These are phyloP conservation scores for Galeruca laticollis DNA, from an alignment of 2,888 invertebrate genomes.

Conservation along the genomic window DNA sequence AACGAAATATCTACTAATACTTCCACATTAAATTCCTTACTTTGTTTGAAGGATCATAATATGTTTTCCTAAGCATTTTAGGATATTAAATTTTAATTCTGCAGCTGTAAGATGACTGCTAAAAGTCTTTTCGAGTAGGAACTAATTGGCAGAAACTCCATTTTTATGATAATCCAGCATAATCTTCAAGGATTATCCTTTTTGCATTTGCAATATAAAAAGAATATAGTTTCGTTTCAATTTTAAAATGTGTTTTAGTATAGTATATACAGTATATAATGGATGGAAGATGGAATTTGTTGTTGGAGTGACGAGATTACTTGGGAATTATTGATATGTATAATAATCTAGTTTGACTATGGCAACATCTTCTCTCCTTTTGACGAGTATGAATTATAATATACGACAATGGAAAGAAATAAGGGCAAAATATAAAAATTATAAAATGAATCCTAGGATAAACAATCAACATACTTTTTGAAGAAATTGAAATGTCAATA, in stretches of 20 bases:
- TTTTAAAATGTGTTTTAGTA: background rate
- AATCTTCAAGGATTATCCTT: conserved; percentile 11
- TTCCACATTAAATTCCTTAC: conserved; percentile 54
- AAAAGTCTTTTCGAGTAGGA: conserved; percentile 13
- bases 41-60: conserved; percentile 21
- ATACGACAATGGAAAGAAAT: too few relatives aligned
- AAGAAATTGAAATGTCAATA: too few relatives aligned
- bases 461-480: too few relatives aligned
- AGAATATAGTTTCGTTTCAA: conserved; percentile 26
- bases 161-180: conserved; percentile 22
- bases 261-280: too few relatives aligned
- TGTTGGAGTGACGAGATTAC: background rate
- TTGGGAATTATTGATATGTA: background rate
- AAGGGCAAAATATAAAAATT: too few relatives aligned
- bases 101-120: conserved; percentile 9
- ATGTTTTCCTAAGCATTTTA: conserved; percentile 27
- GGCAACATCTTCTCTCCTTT: too few relatives aligned
- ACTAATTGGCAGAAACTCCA: conserved; percentile 24
- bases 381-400: too few relatives aligned
- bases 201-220: conserved; percentile 14
- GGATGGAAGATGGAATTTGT: background rate
- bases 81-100: conserved; percentile 30
- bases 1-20: conserved; percentile 52
- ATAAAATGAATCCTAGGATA: too few relatives aligned
- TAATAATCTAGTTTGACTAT: too few relatives aligned